Base-by-base conservation (phyloP, 2,113 vertebrate species). In the Orientallactaga bullata region DNA sequence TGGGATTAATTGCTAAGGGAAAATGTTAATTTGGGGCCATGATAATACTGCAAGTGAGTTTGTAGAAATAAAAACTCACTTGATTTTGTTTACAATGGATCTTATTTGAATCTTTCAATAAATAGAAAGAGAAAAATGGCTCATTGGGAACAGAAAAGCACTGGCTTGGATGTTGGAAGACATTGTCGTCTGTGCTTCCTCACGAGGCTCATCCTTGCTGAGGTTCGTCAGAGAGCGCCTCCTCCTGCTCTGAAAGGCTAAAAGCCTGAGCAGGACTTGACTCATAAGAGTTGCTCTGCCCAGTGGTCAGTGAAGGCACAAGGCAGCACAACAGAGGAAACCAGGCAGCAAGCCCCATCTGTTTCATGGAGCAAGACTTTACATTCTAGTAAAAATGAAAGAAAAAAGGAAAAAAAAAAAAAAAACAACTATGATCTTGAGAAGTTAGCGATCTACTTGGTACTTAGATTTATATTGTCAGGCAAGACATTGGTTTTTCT, bases 391-490 rank as follows among this genome's bases (percentile, higher is more conserved):
- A 2, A 17, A 18, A n/a, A n/a, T n/a, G n/a, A n/a, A n/a, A n/a
- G n/a, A n/a, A n/a, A n/a, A n/a, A n/a, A n/a, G n/a, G n/a, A n/a
- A n/a, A n/a, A n/a, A n/a, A n/a, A n/a, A 17, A 32, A 21, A 93
- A 88, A 10, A 91, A 84, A 81, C 78, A 71, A 82, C n/a, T 66
- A 15, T 89, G 35, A 8, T 85, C 51, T 28, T 32, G 37, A 92
- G 30, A 92, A 26, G 6, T 24, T 73, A 37, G 65, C 87, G 15
- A 1, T 79, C 1, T 63, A 66, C 13, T 74, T 78, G 32, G 30
- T 39, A 76, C 84, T 96, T 18, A 37, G 20, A 87, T 87, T 86
- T 94, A 77, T 32, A 91, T 72, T 76, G 88, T 69, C 72, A 69
- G 20, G 30, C 51, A 86, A 89, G 92, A 23, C 73, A n/a, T 1